A percentile compares a stretch with the other conserved stretches of the same genome.
phyloP scores from a whole-genome alignment of 53 echinoderm and acorn worm species.

The Mesocentrotus franciscanus region DNA sequence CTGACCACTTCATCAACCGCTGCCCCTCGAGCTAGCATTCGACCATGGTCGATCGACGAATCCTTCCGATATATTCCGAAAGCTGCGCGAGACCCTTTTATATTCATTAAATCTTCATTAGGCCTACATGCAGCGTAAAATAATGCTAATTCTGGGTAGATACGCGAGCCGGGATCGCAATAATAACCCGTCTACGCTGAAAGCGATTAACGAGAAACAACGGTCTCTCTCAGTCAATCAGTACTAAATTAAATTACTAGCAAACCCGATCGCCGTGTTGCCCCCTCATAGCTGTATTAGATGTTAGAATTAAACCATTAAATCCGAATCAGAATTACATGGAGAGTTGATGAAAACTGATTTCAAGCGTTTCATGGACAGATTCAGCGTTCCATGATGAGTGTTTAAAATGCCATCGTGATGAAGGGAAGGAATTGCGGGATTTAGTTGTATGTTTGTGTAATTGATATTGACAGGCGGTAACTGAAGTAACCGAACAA shows the following conservation, averaged over 20 bases:
- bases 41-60: slow-evolving; percentile 49
- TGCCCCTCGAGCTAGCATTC: slow-evolving; percentile 13
- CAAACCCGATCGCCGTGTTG: slow-evolving; percentile 20
- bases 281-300: slow-evolving; percentile 41
- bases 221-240: slow-evolving; percentile 24
- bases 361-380: slow-evolving; percentile 52
- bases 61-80: slow-evolving; percentile 37
- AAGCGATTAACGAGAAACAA: slow-evolving; percentile 59
- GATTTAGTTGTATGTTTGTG: slow-evolving; percentile 31
- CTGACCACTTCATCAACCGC: slow-evolving; percentile 32
- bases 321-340: slow-evolving; percentile 59
- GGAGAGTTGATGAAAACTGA: slow-evolving; percentile 63
- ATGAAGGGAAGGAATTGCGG: neutral
- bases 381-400: neutral
- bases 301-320: slow-evolving; percentile 62
- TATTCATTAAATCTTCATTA: slow-evolving; percentile 66
- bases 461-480: slow-evolving; percentile 61
- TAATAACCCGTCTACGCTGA: slow-evolving; percentile 52
- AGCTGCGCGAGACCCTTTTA: slow-evolving; percentile 1
- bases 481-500: slow-evolving; percentile 19
- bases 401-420: slow-evolving; percentile 37
- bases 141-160: slow-evolving; percentile 55
- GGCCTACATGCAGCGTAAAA: slow-evolving; percentile 43
- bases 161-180: slow-evolving; percentile 33
- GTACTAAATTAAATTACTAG: slow-evolving; percentile 61